A percentile compares a stretch with the other conserved stretches of the same genome.
These are phyloP conservation scores for Drosophila cardini DNA, from an alignment of 1,140 invertebrate genomes.

Conservation along the genomic window DNA sequence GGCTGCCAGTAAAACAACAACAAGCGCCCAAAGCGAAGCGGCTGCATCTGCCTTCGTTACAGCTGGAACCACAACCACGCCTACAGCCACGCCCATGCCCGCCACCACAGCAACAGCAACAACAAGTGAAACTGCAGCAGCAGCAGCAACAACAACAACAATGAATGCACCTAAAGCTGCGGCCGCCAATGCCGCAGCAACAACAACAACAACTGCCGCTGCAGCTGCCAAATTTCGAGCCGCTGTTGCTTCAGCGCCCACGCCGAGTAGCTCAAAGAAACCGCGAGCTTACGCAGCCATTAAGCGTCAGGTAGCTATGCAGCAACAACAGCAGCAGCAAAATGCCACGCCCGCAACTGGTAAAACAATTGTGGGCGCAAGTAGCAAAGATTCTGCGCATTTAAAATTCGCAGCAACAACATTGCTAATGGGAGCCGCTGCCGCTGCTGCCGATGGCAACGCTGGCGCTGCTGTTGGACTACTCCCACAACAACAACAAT, in stretches of 20 bases:
- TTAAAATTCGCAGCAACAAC: slow-evolving; percentile 71
- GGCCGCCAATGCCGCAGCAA: slow-evolving; percentile 49
- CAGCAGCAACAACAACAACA: slow-evolving; percentile 44
- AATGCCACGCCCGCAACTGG: slow-evolving; percentile 33
- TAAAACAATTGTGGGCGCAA: slow-evolving; percentile 27
- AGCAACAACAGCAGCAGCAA: slow-evolving; percentile 46
- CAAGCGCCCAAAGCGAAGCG: slow-evolving; percentile 54
- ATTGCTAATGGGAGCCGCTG: slow-evolving; percentile 72
- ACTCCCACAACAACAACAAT: slow-evolving; percentile 25
- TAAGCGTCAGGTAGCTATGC: slow-evolving; percentile 69
- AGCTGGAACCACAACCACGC: slow-evolving; percentile 59
- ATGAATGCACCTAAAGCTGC: slow-evolving; percentile 45
- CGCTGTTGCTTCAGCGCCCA: slow-evolving; percentile 68
- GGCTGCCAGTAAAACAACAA: slow-evolving; percentile 50
- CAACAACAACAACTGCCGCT: slow-evolving; percentile 42
- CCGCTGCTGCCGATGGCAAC: slow-evolving; percentile 66
- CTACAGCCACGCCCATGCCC: slow-evolving; percentile 54
- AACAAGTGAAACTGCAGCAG: slow-evolving; percentile 40
- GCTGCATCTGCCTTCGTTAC: slow-evolving; percentile 49
- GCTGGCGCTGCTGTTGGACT: slow-evolving; percentile 50
- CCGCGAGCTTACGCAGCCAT: slow-evolving; percentile 63
- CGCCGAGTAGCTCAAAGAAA: slow-evolving; percentile 59
- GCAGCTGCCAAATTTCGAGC: slow-evolving; percentile 70
- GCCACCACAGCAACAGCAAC: slow-evolving; percentile 46
- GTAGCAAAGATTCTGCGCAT: slow-evolving; percentile 71